phyloP scores from a whole-genome alignment of 2,113 vertebrate species.

The Anser brachyrhynchus region DNA sequence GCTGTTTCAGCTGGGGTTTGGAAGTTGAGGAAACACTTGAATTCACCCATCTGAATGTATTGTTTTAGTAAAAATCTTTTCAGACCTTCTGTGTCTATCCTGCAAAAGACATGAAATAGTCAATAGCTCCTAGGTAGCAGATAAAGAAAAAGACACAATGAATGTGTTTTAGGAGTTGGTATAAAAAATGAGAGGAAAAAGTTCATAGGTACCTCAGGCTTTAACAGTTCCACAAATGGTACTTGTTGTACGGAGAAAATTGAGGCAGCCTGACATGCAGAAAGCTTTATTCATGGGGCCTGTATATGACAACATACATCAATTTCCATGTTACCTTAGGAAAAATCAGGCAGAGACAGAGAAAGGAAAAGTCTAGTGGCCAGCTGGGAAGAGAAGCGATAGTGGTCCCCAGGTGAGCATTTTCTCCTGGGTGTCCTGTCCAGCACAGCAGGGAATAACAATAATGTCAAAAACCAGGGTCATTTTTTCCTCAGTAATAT shows the following conservation, averaged over 20 bases:
- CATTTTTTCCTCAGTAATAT: not conserved
- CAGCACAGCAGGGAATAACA: not conserved
- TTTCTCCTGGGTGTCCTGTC: not conserved
- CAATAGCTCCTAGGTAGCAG: not conserved
- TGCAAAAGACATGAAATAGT: not conserved
- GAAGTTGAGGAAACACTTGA: not conserved
- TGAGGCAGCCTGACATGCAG: not conserved
- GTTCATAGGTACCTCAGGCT: not conserved
- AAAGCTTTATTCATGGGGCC: not conserved
- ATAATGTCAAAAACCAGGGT: accelerated
- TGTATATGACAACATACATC: not conserved
- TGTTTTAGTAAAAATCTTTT: not conserved
- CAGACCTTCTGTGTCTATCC: not conserved
- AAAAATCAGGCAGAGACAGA: not conserved
- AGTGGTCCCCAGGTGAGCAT: not conserved
- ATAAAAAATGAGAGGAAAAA: not conserved
- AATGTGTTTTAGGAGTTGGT: not conserved
- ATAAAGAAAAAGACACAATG: not conserved
- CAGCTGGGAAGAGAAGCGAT: not conserved
- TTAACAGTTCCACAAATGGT: not conserved
- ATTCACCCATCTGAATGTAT: not conserved
- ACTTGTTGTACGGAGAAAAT: not conserved
- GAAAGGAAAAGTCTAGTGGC: not conserved
- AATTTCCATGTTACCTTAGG: not conserved
- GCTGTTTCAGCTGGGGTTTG: not conserved